Evolutionary conservation across 2,888 invertebrate species (phyloP).

Genomic region (Cephus spinipes): DNA sequence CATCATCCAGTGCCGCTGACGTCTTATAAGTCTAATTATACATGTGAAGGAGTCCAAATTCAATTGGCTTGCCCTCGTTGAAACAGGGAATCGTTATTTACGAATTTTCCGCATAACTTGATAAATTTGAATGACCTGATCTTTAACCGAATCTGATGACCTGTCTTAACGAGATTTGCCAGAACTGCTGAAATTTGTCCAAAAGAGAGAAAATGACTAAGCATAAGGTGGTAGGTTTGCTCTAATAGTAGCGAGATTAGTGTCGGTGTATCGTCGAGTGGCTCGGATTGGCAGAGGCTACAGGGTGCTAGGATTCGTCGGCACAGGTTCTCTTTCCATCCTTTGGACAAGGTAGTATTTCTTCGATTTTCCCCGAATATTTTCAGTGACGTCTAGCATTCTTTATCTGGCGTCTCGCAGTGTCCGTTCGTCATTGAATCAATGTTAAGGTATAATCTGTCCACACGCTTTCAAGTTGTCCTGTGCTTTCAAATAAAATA

Average conservation of each 20-base stretch:
- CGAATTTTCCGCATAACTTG: neutral
- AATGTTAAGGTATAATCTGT: neutral
- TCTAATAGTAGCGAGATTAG: constrained; percentile 40
- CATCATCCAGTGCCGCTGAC: neutral
- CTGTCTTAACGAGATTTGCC: neutral
- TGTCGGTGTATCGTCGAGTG: constrained; percentile 29
- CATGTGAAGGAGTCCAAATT: neutral
- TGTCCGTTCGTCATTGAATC: constrained; percentile 16
- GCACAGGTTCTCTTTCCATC: constrained; percentile 58
- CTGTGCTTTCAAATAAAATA: neutral
- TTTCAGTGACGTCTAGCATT: constrained; percentile 13
- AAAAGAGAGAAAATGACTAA: constrained; percentile 15
- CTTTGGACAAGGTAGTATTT: constrained; percentile 55
- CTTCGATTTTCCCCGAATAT: constrained; percentile 24
- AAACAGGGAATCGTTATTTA: neutral
- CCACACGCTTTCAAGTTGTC: neutral
- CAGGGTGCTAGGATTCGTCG: constrained; percentile 54
- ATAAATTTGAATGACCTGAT: neutral
- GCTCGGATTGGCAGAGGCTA: constrained; percentile 49
- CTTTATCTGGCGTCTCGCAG: constrained; percentile 5
- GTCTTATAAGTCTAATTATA: neutral
- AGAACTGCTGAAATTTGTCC: neutral
- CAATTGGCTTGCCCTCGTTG: neutral
- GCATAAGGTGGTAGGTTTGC: constrained; percentile 31
- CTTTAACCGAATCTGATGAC: neutral